Percentiles rank a stretch among this genome's conserved stretches.
Evolutionary conservation across 2,113 vertebrate genomes (phyloP).

Genomic region (Upupa epops): DNA sequence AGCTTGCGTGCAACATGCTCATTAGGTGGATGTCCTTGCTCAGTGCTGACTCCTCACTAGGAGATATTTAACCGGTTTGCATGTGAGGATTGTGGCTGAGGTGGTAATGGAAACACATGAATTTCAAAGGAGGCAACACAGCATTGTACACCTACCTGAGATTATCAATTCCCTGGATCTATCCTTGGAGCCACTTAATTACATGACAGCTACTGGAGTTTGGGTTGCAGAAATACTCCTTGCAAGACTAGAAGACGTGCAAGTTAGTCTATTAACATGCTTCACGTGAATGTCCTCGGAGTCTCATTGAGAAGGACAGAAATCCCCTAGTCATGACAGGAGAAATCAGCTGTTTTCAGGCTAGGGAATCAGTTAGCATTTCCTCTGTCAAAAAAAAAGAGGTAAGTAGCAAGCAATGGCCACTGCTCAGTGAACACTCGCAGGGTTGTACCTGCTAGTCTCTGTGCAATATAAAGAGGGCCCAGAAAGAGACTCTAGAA

Average conservation of each 20-base stretch:
- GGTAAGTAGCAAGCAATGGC: not conserved
- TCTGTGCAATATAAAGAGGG: not conserved
- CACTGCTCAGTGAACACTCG: not conserved
- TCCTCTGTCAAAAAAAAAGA: not conserved
- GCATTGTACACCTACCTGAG: not conserved
- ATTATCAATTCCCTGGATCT: not conserved
- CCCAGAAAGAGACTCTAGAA: not conserved
- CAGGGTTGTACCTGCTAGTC: not conserved
- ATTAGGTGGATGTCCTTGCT: not conserved
- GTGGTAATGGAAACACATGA: not conserved
- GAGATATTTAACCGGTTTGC: not conserved
- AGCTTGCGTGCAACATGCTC: not conserved
- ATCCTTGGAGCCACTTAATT: not conserved
- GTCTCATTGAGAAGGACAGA: not conserved
- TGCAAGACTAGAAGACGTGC: not conserved
- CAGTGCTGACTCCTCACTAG: not conserved
- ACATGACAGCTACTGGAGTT: not conserved
- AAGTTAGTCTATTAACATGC: not conserved
- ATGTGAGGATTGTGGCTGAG: not conserved
- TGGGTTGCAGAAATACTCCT: not conserved
- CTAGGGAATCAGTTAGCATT: not conserved
- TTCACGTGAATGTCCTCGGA: not conserved
- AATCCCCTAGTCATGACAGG: not conserved
- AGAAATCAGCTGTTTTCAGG: not conserved
- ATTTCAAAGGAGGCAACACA: constrained; percentile 7